phyloP scores from a whole-genome alignment of 2,113 vertebrate genomes.

The Silurus asotus region DNA sequence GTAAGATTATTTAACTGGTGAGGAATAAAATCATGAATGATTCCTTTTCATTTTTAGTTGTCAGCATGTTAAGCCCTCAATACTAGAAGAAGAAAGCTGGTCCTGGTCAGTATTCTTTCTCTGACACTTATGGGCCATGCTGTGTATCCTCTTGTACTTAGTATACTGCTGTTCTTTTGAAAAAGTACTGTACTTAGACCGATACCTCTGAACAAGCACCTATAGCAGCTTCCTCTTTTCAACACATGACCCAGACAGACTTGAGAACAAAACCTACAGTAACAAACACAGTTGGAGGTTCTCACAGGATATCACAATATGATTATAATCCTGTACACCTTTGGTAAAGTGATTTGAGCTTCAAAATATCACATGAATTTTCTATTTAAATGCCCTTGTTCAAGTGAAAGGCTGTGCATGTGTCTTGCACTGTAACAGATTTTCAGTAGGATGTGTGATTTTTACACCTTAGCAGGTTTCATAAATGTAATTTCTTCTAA shows the following conservation, averaged over 20 bases:
- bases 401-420: conserved; percentile 4
- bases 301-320: background rate
- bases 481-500: conserved; percentile 19
- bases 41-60: conserved; percentile 63
- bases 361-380: background rate
- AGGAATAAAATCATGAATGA: conserved; percentile 72
- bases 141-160: conserved; percentile 67
- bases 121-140: background rate
- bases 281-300: background rate
- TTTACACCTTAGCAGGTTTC: conserved; percentile 20
- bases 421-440: conserved; percentile 20
- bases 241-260: conserved; percentile 35
- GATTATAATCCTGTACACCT: background rate
- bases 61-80: conserved; percentile 64
- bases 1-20: conserved; percentile 82
- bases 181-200: conserved; percentile 72
- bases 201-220: conserved; percentile 62
- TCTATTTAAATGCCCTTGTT: conserved; percentile 11
- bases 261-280: conserved; percentile 27
- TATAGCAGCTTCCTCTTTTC: conserved; percentile 53
- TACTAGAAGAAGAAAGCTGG: conserved; percentile 49
- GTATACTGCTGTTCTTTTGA: conserved; percentile 71
- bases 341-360: conserved; percentile 20
- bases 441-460: conserved; percentile 33
- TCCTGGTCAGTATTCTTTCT: conserved; percentile 53